Evolutionary conservation across 1,140 invertebrate species (phyloP).

Genomic region (Stegodyphus dumicola): DNA sequence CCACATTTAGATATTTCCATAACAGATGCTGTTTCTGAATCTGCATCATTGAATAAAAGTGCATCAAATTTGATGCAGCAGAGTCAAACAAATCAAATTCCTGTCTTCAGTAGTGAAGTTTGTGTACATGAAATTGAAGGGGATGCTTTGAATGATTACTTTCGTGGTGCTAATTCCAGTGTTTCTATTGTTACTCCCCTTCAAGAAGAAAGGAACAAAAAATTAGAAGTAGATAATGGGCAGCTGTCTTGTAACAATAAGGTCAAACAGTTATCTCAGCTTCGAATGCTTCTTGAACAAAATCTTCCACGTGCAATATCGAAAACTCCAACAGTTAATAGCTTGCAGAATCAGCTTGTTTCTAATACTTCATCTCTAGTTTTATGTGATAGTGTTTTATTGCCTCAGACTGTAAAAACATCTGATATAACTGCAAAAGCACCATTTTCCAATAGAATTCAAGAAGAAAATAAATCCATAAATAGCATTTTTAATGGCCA

Average conservation of each 20-base stretch:
- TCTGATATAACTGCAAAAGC: not conserved
- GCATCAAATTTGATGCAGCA: not conserved
- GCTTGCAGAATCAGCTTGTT: not conserved
- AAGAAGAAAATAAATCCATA: not conserved
- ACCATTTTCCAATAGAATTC: not conserved
- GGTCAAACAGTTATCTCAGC: conserved; percentile 75
- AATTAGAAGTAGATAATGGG: not conserved
- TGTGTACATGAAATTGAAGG: conserved; percentile 77
- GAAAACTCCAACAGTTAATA: not conserved
- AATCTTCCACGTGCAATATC: conserved; percentile 69
- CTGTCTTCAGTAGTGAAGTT: conserved; percentile 23
- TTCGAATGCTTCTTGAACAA: conserved; percentile 78
- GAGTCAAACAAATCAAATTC: conserved; percentile 12
- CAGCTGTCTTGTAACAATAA: conserved; percentile 15
- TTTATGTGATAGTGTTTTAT: not conserved
- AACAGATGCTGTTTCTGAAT: no score
- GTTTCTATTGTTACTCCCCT: conserved; percentile 1
- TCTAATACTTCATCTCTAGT: not conserved
- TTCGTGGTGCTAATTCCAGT: conserved; percentile 79
- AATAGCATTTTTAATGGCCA: not conserved
- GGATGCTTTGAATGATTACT: conserved; percentile 81
- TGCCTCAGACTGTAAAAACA: not conserved
- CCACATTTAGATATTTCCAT: conserved; percentile 16
- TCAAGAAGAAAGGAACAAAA: not conserved
- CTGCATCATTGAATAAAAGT: not conserved